Evolutionary conservation across 2,888 invertebrate species (phyloP), one percentile per base, ranked within the genome.

Genomic region (Cryptus armator): DNA sequence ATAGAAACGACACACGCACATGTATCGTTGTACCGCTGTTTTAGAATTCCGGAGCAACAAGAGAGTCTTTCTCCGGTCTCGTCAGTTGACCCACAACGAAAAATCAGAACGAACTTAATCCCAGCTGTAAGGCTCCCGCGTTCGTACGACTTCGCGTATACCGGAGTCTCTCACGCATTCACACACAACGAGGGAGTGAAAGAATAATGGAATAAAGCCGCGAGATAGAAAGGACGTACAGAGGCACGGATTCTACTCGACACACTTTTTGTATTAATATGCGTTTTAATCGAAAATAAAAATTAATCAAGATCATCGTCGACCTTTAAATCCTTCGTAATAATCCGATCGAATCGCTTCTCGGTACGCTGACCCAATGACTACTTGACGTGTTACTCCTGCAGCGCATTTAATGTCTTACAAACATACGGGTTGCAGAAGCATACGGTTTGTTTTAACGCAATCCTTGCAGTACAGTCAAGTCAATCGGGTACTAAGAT

Each of bases 41-140:
- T 59, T 16, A 19, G 43, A 37, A 75, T 79, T 80, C 53, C 32
- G 32, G 64, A 64, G 32, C 46, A 72, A 46, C 10, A 24, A 24
- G 24, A 74, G 78, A 83, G 48, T 62, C 53, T 75, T 70, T 62
- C 32, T 64, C 53, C 16, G 51, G 64, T 2, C 29, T 5, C 56
- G 75, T 64, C 70, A 53, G 62, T 12, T 75, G 83, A 83, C 83
- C 83, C 79, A 83, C 75, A 83, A 83, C 19, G 46, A 75, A 70
- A 62, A 80, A 75, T 32, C 19, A 70, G 75, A 75, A 70, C 79
- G 79, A 53, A 70, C 75, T 83, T 70, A 83, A 83, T 75, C 75
- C 79, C 64, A 64, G 68, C 75, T 53, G 77, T 74, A 46, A 66
- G 48, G 72, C 72, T 43, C 29, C 62, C 16, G 44, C 64, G 46